A percentile compares a stretch with the other conserved stretches of the same genome.
Evolutionary conservation across 1,140 invertebrate species (phyloP).

Genomic region (Eufriesea mexicana): DNA sequence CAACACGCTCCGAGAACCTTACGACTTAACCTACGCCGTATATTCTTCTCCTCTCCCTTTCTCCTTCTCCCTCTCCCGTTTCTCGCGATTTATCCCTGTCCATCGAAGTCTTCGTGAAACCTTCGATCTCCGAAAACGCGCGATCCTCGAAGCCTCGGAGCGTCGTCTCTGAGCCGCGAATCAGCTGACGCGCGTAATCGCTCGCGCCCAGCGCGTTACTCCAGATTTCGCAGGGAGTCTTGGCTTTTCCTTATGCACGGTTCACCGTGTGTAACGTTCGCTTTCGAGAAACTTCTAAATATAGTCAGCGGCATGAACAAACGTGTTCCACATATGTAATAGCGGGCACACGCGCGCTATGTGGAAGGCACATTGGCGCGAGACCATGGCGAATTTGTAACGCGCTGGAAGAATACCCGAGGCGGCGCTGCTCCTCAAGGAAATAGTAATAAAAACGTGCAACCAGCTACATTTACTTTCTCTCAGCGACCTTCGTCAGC

Average conservation of each 20-base stretch:
- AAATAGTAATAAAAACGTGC: slow-evolving; percentile 57
- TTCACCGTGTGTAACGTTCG: slow-evolving; percentile 12
- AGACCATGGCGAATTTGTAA: slow-evolving; percentile 46
- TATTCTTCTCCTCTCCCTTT: neutral
- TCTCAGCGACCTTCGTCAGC: slow-evolving; percentile 38
- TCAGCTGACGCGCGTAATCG: too few species aligned
- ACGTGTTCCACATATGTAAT: slow-evolving; percentile 61
- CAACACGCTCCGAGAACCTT: neutral
- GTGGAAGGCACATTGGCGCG: slow-evolving; percentile 9
- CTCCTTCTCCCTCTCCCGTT: neutral
- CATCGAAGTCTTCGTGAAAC: neutral
- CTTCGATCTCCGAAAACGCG: too few species aligned
- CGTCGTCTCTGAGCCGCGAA: too few species aligned
- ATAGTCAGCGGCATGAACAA: slow-evolving; percentile 40
- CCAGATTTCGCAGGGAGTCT: slow-evolving; percentile 43
- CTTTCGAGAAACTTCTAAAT: slow-evolving; percentile 57
- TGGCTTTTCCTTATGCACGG: slow-evolving; percentile 19
- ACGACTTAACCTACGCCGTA: neutral
- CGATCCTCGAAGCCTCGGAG: too few species aligned
- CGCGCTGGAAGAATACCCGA: slow-evolving; percentile 38
- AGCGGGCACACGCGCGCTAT: neutral
- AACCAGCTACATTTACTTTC: slow-evolving; percentile 50
- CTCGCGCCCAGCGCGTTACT: neutral
- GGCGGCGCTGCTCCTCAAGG: slow-evolving; percentile 15
- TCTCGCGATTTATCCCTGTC: neutral